Conservation (phyloP, 1,140 invertebrate genomes). For the Megalonaias nervosa region DNA sequence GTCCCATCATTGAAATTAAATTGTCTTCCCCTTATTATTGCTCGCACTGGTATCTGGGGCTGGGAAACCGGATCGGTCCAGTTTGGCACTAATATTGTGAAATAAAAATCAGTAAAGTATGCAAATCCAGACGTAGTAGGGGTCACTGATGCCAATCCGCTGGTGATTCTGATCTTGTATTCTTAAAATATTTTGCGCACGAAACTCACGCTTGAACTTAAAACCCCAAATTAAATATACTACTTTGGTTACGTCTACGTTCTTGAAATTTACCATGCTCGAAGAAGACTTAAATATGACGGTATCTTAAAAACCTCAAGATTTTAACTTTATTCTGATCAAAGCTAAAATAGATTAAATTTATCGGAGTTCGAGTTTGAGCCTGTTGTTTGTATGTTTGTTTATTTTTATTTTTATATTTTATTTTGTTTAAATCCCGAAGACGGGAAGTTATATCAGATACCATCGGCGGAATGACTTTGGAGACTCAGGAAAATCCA, state of each 20-base stretch:
- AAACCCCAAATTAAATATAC: not conserved
- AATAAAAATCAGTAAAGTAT: not conserved
- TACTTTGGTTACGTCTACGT: not conserved
- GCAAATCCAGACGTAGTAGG: not conserved
- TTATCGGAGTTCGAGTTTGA: too few species aligned
- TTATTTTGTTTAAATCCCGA: too few species aligned
- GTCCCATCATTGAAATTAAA: not conserved
- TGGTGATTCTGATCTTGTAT: not conserved
- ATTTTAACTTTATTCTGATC: too few species aligned
- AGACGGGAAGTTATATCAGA: too few species aligned
- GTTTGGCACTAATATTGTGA: not conserved
- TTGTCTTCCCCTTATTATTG: constrained; percentile 29
- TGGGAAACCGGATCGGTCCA: constrained; percentile 26
- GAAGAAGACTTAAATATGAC: too few species aligned
- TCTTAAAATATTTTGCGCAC: not conserved
- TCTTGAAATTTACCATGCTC: too few species aligned
- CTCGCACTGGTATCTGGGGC: constrained; percentile 38
- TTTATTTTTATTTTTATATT: too few species aligned
- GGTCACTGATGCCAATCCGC: not conserved
- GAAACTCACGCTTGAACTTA: not conserved
- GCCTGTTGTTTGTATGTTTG: too few species aligned
- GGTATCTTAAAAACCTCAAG: too few species aligned
- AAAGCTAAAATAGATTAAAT: too few species aligned
- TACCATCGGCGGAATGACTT: too few species aligned
- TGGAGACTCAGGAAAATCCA: too few species aligned